phyloP scores from a whole-genome alignment of 2,888 invertebrate species.

The Hofmannophila pseudospretella region DNA sequence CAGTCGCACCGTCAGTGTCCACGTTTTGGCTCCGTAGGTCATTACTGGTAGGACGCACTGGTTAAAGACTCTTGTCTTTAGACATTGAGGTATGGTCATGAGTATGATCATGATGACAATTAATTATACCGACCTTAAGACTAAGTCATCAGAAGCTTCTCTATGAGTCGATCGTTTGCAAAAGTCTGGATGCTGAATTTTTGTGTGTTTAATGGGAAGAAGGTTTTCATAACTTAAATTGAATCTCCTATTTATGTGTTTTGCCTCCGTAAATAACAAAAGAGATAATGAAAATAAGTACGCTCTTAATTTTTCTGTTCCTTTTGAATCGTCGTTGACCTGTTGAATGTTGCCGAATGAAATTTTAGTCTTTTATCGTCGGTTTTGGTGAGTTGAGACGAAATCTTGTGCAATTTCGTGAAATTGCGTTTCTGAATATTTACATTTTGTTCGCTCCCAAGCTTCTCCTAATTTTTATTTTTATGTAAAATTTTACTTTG shows the following conservation, averaged over 20 bases:
- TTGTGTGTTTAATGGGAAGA: constrained; percentile 6
- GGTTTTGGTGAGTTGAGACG: neutral
- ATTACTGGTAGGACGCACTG: too few species aligned
- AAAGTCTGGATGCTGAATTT: constrained; percentile 17
- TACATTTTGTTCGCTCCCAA: neutral
- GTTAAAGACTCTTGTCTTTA: too few species aligned
- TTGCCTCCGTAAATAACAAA: constrained; percentile 5
- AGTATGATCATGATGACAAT: too few species aligned
- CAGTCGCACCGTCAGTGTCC: too few species aligned
- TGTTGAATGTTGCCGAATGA: neutral
- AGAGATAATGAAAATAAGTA: constrained; percentile 3
- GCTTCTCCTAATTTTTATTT: neutral
- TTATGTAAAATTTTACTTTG: neutral
- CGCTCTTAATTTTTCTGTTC: constrained; percentile 2
- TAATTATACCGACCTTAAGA: too few species aligned
- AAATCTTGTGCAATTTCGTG: neutral
- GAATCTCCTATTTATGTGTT: constrained; percentile 2
- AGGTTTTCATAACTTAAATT: constrained; percentile 6
- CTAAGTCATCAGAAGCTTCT: too few species aligned
- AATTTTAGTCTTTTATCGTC: neutral
- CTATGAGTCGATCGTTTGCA: too few species aligned
- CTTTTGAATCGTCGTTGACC: constrained; percentile 1
- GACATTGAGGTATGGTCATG: too few species aligned
- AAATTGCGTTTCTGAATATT: too few species aligned
- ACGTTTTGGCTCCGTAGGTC: too few species aligned